Percentiles rank a stretch among this genome's conserved stretches.
Conservation (phyloP, 2,797 vertebrate genomes). For the Xenops minutus region DNA sequence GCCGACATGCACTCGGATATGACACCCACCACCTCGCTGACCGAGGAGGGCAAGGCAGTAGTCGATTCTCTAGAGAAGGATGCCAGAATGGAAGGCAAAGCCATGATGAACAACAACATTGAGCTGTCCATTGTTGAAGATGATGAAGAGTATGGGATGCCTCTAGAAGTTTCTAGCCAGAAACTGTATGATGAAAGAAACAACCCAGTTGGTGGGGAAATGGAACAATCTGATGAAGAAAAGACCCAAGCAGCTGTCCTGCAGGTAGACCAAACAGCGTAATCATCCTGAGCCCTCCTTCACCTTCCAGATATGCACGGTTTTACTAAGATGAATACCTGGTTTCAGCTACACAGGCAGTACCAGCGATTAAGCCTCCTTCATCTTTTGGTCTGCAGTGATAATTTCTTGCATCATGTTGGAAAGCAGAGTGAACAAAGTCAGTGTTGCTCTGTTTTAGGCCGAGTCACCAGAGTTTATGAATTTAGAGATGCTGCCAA, state of each 20-base stretch:
- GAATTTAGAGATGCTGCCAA: neutral
- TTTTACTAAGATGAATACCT: neutral
- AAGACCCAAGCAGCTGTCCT: slow-evolving; percentile 61
- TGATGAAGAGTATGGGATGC: slow-evolving; percentile 60
- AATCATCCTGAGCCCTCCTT: neutral
- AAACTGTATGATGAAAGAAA: slow-evolving; percentile 56
- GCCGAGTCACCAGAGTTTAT: neutral
- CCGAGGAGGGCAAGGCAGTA: slow-evolving; percentile 63
- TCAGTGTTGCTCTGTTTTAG: neutral
- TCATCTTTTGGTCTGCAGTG: neutral
- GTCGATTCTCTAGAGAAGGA: slow-evolving; percentile 58
- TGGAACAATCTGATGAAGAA: slow-evolving; percentile 62
- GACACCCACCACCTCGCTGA: slow-evolving; percentile 47
- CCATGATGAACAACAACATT: slow-evolving; percentile 55
- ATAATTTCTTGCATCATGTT: neutral
- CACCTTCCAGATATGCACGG: rapidly evolving
- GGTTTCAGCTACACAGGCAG: neutral
- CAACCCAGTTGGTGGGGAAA: neutral
- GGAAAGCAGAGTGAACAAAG: neutral
- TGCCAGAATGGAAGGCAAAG: slow-evolving; percentile 29
- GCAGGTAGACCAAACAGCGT: slow-evolving; percentile 71
- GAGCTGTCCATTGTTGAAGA: slow-evolving; percentile 77
- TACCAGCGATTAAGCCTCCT: neutral
- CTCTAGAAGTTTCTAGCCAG: slow-evolving; percentile 51
- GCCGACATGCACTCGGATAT: slow-evolving; percentile 76